Percentiles rank a stretch among this genome's conserved stretches.
Evolutionary conservation across 2,888 invertebrate species (phyloP).

Genomic region (Pristionchus arcanus): DNA sequence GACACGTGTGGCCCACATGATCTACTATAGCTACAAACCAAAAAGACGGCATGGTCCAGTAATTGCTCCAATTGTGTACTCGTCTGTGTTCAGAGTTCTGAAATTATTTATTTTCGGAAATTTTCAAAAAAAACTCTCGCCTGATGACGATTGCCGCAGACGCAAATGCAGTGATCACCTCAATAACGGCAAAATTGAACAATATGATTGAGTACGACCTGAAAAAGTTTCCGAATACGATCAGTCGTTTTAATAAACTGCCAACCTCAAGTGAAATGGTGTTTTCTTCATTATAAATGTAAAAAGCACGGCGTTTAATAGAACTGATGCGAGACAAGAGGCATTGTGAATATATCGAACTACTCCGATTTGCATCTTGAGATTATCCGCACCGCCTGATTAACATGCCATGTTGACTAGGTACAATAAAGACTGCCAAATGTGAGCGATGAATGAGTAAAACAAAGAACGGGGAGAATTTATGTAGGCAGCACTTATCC

Average conservation of each 20-base stretch:
- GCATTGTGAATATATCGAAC: not conserved
- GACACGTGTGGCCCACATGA: no score
- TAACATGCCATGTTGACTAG: no score
- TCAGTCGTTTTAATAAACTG: no score
- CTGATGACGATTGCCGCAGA: not conserved
- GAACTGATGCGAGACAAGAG: not conserved
- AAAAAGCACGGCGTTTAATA: not conserved
- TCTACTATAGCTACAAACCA: not conserved
- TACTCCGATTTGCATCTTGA: not conserved
- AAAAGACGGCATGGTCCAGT: not conserved
- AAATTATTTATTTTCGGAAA: not conserved
- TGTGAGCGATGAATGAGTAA: no score
- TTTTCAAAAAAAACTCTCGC: not conserved
- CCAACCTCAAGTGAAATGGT: not conserved
- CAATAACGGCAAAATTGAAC: not conserved
- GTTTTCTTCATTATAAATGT: not conserved
- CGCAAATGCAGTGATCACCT: not conserved
- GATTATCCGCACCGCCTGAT: no score
- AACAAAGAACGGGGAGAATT: no score
- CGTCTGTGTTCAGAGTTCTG: not conserved
- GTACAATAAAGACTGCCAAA: no score
- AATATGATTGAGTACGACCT: not conserved
- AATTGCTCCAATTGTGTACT: not conserved
- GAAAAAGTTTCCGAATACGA: not conserved
- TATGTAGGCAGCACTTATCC: no score